phyloP scores from a whole-genome alignment of 1,140 invertebrate genomes.

The Heliconius congener region DNA sequence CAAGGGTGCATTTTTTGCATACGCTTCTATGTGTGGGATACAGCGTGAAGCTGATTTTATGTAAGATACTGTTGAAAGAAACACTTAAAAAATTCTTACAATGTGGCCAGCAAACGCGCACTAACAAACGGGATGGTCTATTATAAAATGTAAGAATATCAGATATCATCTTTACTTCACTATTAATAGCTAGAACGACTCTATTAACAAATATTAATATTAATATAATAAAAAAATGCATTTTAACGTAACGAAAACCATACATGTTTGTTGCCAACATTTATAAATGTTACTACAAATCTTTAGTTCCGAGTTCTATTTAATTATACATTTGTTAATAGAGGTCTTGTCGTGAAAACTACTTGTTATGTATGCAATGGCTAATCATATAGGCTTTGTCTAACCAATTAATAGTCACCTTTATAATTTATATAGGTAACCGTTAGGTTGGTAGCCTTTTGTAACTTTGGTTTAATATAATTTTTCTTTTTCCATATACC shows the following conservation, averaged over 20 bases:
- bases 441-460: too few species aligned
- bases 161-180: background rate
- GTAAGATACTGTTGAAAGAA: too few species aligned
- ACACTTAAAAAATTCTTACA: background rate
- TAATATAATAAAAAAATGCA: background rate
- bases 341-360: constrained; percentile 7
- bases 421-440: too few species aligned
- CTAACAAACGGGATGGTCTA: too few species aligned
- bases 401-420: background rate
- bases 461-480: too few species aligned
- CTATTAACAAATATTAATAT: background rate
- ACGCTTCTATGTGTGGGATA: too few species aligned
- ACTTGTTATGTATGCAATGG: constrained; percentile 22
- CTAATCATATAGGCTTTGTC: background rate
- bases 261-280: background rate
- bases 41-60: too few species aligned
- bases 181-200: background rate
- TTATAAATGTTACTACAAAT: background rate
- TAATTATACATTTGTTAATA: constrained; percentile 33
- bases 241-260: background rate
- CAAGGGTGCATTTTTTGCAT: too few species aligned
- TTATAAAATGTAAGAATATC: background rate
- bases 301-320: background rate
- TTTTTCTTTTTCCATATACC: background rate
- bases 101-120: too few species aligned